Evolutionary conservation across 2,797 vertebrate species (phyloP).

Genomic region (Petrocephalus schoutedeni): DNA sequence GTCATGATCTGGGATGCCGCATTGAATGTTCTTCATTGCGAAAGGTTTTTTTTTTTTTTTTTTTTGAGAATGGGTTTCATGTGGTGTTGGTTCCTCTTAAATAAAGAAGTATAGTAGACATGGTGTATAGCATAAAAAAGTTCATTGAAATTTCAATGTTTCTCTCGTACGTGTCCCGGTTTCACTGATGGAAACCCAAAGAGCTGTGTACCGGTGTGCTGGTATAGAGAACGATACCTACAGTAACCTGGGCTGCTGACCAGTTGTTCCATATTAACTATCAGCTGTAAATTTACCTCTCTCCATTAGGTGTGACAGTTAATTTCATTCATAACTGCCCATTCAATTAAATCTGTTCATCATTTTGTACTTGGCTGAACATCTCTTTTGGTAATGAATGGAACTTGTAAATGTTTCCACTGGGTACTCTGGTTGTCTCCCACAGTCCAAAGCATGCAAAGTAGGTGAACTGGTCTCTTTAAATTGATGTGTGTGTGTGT

Average conservation of each 20-base stretch:
- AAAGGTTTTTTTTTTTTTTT: neutral
- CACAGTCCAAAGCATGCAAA: neutral
- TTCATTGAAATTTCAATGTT: neutral
- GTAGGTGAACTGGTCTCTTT: neutral
- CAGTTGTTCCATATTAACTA: neutral
- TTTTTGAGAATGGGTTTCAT: neutral
- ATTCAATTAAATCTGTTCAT: neutral
- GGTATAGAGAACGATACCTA: neutral
- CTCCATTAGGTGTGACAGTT: neutral
- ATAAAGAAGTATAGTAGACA: neutral
- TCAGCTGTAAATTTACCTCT: neutral
- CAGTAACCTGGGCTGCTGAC: neutral
- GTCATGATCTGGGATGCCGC: neutral
- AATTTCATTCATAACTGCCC: neutral
- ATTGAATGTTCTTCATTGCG: neutral
- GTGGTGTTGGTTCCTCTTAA: neutral
- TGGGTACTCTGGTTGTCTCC: neutral
- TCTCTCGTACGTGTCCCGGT: neutral
- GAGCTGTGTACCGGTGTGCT: neutral
- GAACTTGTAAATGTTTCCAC: neutral
- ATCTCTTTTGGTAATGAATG: neutral
- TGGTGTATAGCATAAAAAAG: neutral
- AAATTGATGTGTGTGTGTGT: neutral
- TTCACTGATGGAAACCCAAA: neutral
- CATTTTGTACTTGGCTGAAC: slow-evolving; percentile 8